Base-by-base conservation (phyloP, 2,113 vertebrate species). In the Pangasianodon hypophthalmus region DNA sequence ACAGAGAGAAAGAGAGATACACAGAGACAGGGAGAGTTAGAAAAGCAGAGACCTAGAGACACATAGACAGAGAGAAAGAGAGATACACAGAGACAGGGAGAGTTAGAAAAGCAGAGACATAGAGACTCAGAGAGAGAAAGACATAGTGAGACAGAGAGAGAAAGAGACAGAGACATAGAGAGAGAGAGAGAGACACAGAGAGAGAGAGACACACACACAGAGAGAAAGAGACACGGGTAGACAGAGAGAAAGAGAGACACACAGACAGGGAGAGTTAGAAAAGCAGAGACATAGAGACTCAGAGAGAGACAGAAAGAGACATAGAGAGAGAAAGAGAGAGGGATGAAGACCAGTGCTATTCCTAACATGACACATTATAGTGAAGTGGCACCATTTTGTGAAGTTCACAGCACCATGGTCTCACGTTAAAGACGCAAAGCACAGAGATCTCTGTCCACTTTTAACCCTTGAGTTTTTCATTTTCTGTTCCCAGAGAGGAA, bases 381-480 rank as follows among this genome's bases (percentile, higher is more conserved):
- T 81, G 58, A 83, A 58, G 62, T 14, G 3, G 85, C n/a, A 56
- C 52, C 83, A 71, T 60, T 86, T 56, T 91, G 18, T 60, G 26
- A 84, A 62, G 37, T n/a, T 88, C 32, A 84, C 50, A 79, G 19
- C 26, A 82, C 32, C 60, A 29, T 24, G 21, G 16, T 19, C 32
- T 73, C 6, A 81, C 67, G 41, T 46, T 46, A 16, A 64, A 85
- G 19, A 44, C 29, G 37, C 21, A 44, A 84, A 62, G 10, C 82
- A 58, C 4, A 46, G 10, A 77, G 46, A 50, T 14, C 10, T 29
- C 46, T 14, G 26, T 46, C 44, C 41, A n/a, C 11, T 50, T 29
- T 80, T n/a, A 52, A n/a, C 46, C 46, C 26, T n/a, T 29, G 46
- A 80, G 41, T 1, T 73, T 73, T 77, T 77, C 6, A 41, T 44